These are phyloP conservation scores for Trissolcus basalis DNA, from an alignment of 1,140 invertebrate species.

Conservation along the genomic window DNA sequence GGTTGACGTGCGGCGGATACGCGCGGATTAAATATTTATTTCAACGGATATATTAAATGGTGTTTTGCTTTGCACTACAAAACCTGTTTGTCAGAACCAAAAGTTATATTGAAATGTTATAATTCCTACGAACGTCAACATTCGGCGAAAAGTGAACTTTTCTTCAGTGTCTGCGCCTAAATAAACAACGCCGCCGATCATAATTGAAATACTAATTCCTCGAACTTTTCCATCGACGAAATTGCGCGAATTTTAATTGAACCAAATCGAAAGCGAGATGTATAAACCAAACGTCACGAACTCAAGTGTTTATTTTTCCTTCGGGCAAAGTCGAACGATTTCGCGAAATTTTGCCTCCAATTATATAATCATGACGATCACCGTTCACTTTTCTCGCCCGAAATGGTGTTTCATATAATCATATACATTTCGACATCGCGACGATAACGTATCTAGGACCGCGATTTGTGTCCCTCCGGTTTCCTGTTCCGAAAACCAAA, in stretches of 20 bases:
- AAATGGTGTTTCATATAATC: too few relatives aligned
- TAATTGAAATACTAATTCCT: neutral
- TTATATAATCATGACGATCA: conserved; percentile 23
- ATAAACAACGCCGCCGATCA: neutral
- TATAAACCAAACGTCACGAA: conserved; percentile 6
- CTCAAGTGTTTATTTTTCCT: conserved; percentile 21
- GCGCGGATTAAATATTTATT: too few relatives aligned
- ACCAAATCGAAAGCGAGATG: conserved; percentile 4
- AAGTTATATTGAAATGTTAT: too few relatives aligned
- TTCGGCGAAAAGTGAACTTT: too few relatives aligned
- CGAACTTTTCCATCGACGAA: neutral
- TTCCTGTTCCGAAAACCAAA: conserved; percentile 2
- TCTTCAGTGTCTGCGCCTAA: too few relatives aligned
- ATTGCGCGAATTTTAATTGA: conserved; percentile 10
- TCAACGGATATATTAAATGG: too few relatives aligned
- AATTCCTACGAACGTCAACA: too few relatives aligned
- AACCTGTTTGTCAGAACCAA: too few relatives aligned
- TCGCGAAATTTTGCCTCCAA: conserved; percentile 23
- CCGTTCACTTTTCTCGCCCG: conserved; percentile 23
- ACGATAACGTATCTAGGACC: conserved; percentile 5
- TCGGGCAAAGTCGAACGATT: conserved; percentile 6
- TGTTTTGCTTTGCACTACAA: too few relatives aligned
- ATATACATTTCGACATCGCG: conserved; percentile 5
- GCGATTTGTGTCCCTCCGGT: too few relatives aligned
- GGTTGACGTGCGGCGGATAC: too few relatives aligned